Conservation (phyloP, 2,797 vertebrate genomes). For the Tamandua tetradactyla region DNA sequence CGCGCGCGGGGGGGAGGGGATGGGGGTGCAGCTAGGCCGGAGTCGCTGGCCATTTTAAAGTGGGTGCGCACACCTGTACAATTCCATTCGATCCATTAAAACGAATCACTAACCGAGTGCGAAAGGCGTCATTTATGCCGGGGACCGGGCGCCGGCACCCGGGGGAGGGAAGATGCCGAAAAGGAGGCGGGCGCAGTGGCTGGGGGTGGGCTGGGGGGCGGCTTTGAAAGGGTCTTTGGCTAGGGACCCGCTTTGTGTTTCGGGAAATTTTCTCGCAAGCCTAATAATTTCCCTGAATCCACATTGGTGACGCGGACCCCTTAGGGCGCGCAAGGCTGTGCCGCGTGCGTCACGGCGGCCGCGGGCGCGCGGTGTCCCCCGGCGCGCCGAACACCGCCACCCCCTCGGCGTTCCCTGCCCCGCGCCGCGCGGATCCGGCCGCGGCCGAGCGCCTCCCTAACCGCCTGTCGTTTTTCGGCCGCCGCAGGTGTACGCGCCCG, state of each 20-base stretch:
- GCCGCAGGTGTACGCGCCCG: conserved; percentile 90
- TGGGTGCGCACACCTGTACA: conserved; percentile 70
- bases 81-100: conserved; percentile 75
- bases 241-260: conserved; percentile 59
- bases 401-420: background rate
- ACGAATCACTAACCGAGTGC: conserved; percentile 66
- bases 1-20: no score
- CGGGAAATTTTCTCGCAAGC: conserved; percentile 71
- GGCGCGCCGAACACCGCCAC: background rate
- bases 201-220: background rate
- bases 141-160: background rate
- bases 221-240: conserved; percentile 56
- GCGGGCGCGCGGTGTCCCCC: background rate
- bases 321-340: background rate
- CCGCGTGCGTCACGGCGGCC: background rate
- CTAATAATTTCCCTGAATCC: conserved; percentile 65
- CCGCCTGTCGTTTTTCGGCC: conserved; percentile 82
- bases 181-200: background rate
- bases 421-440: background rate
- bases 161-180: background rate
- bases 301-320: background rate
- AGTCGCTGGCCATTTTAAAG: background rate
- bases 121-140: conserved; percentile 71
- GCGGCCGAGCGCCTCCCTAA: conserved; percentile 71
- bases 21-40: background rate